These are phyloP conservation scores for Dendrolimus punctatus DNA, from an alignment of 1,140 invertebrate genomes.

Conservation along the genomic window DNA sequence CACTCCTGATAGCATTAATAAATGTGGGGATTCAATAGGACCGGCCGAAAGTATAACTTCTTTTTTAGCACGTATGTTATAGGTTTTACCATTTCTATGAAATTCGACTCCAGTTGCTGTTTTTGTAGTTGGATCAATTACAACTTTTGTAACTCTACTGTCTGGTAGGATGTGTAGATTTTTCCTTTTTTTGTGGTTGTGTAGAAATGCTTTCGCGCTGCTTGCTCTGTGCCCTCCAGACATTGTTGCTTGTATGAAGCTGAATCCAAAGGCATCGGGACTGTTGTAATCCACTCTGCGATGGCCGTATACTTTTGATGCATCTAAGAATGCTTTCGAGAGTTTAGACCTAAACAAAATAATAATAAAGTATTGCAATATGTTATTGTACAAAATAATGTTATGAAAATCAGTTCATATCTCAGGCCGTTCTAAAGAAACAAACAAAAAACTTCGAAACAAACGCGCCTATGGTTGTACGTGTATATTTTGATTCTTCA, in stretches of 20 bases:
- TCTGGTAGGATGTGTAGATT: slow-evolving; percentile 78
- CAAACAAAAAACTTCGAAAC: too few species aligned
- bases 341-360: slow-evolving; percentile 65
- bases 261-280: slow-evolving; percentile 76
- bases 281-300: slow-evolving; percentile 78
- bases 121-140: slow-evolving; percentile 73
- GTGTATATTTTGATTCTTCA: too few species aligned
- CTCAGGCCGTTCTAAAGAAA: too few species aligned
- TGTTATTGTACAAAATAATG: too few species aligned
- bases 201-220: slow-evolving; percentile 74
- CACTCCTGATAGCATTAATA: slow-evolving; percentile 87
- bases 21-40: slow-evolving; percentile 84
- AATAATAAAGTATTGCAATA: neutral
- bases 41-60: slow-evolving; percentile 83
- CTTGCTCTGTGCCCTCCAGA: slow-evolving; percentile 66
- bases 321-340: slow-evolving; percentile 76
- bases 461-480: too few species aligned
- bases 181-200: slow-evolving; percentile 69
- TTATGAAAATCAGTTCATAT: too few species aligned
- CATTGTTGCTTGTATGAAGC: slow-evolving; percentile 78
- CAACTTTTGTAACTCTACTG: slow-evolving; percentile 75
- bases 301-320: slow-evolving; percentile 74
- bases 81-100: slow-evolving; percentile 53
- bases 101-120: slow-evolving; percentile 78
- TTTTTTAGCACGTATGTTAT: slow-evolving; percentile 73